These are phyloP conservation scores for Magallana gigas DNA, from an alignment of 1,140 invertebrate genomes.

Conservation along the genomic window DNA sequence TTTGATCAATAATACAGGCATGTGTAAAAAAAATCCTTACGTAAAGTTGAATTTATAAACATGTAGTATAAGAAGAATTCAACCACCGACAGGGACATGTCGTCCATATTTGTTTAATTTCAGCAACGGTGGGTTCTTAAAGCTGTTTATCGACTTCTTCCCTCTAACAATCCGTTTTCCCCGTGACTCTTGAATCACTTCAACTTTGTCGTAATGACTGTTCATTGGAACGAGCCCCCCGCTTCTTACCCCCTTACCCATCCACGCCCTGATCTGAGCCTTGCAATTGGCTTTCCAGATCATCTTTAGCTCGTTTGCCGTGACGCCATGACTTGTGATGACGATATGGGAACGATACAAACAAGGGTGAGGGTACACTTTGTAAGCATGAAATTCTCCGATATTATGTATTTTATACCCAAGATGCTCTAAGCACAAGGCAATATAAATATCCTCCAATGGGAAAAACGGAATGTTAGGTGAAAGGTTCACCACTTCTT, in stretches of 20 bases:
- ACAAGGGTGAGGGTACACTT: slow-evolving; percentile 42
- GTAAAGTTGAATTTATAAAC: too few species aligned
- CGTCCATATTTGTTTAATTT: slow-evolving; percentile 10
- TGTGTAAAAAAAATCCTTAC: too few species aligned
- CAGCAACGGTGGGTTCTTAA: not conserved
- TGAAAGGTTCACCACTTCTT: slow-evolving; percentile 68
- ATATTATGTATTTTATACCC: slow-evolving; percentile 31
- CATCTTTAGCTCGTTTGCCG: slow-evolving; percentile 32
- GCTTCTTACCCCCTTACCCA: not conserved
- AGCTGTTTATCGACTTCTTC: not conserved
- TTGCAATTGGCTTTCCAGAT: slow-evolving; percentile 43
- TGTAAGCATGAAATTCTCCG: slow-evolving; percentile 43
- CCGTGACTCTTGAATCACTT: not conserved
- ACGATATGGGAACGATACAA: slow-evolving; percentile 39
- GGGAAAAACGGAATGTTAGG: slow-evolving; percentile 70
- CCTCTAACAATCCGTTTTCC: not conserved
- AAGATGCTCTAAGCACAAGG: slow-evolving; percentile 59
- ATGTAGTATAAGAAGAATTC: not conserved
- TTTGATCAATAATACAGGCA: too few species aligned
- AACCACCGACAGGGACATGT: not conserved
- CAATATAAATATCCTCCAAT: slow-evolving; percentile 78
- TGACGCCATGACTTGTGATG: slow-evolving; percentile 46
- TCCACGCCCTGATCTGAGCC: not conserved
- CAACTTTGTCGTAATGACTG: slow-evolving; percentile 8
- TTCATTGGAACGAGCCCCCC: not conserved